Percentiles rank a stretch among this genome's conserved stretches.
phyloP scores from a whole-genome alignment of 2,113 vertebrate species.

The Perca flavescens region DNA sequence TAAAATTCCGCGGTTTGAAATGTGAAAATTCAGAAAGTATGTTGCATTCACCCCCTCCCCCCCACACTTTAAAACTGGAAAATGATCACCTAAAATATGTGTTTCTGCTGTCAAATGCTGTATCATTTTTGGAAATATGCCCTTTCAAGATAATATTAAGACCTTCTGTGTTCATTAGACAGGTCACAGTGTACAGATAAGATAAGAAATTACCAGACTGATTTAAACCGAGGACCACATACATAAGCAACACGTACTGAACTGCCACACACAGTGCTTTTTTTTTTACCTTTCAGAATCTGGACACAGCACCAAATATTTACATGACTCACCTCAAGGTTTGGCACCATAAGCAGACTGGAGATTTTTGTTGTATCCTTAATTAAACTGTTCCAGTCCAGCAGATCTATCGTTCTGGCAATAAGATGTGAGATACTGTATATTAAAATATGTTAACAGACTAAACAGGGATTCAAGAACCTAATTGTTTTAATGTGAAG shows the following conservation, averaged over 20 bases:
- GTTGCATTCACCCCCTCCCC: not conserved
- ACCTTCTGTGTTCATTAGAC: not conserved
- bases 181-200: not conserved
- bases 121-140: not conserved
- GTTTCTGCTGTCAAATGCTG: not conserved
- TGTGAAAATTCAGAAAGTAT: no score
- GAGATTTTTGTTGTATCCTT: slow-evolving; percentile 87
- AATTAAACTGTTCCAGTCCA: slow-evolving; percentile 94
- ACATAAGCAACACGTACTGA: not conserved
- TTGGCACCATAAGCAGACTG: slow-evolving; percentile 91
- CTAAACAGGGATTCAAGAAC: not conserved
- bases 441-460: not conserved
- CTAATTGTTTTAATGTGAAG: not conserved
- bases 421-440: not conserved
- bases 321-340: slow-evolving; percentile 85
- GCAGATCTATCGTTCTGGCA: slow-evolving; percentile 90
- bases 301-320: not conserved
- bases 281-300: not conserved
- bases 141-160: not conserved
- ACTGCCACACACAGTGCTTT: not conserved
- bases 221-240: not conserved
- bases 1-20: not conserved
- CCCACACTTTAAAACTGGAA: not conserved
- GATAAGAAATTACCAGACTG: not conserved
- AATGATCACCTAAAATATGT: not conserved